Evolutionary conservation across 2,113 vertebrate genomes (phyloP).

Genomic region (Cheirogaleus medius): DNA sequence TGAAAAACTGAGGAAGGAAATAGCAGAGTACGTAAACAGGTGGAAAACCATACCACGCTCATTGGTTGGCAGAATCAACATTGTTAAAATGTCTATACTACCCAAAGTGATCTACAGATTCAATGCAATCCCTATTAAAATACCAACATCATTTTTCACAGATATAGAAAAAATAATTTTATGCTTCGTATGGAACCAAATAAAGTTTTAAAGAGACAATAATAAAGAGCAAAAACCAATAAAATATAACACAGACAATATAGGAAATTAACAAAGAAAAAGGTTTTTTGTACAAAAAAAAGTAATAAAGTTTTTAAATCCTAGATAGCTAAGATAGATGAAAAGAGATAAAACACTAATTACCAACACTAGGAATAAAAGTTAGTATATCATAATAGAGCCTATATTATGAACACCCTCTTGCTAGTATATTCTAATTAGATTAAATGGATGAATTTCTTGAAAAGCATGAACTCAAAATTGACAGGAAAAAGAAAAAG

Average conservation of each 20-base stretch:
- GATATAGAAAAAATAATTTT: too few relatives aligned
- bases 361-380: not conserved
- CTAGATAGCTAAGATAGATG: not conserved
- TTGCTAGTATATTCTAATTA: not conserved
- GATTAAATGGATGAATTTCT: not conserved
- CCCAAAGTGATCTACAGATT: too few relatives aligned
- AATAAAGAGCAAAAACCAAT: not conserved
- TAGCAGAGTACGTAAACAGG: too few relatives aligned
- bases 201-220: not conserved
- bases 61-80: too few relatives aligned
- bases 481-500: not conserved
- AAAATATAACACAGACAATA: not conserved
- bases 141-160: too few relatives aligned
- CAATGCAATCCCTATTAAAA: too few relatives aligned
- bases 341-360: not conserved
- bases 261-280: not conserved
- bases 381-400: not conserved
- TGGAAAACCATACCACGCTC: too few relatives aligned
- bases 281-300: not conserved
- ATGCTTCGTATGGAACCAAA: not conserved
- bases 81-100: too few relatives aligned
- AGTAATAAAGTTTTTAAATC: not conserved
- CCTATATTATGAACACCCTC: not conserved
- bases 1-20: too few relatives aligned
- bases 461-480: not conserved